Evolutionary conservation across 2,888 invertebrate species (phyloP).

Genomic region (Eurytoma adleriae): DNA sequence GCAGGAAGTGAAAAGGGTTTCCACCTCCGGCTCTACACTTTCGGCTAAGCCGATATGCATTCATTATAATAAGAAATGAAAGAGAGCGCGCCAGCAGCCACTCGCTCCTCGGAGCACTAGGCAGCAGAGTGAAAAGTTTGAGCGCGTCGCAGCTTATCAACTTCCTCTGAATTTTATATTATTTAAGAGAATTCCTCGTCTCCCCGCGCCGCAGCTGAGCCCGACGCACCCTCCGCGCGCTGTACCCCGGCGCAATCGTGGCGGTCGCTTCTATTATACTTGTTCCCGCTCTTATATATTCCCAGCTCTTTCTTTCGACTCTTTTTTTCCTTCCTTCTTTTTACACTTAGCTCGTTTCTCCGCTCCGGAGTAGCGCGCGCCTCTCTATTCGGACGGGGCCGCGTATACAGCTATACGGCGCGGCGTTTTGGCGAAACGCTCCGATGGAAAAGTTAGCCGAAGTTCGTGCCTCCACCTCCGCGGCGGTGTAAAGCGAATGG

Average conservation of each 20-base stretch:
- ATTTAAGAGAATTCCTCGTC: conserved; percentile 70
- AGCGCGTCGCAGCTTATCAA: conserved; percentile 73
- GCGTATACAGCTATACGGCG: background rate
- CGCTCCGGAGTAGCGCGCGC: conserved; percentile 30
- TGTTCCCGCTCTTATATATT: conserved; percentile 13
- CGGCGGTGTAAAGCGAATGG: conserved; percentile 64
- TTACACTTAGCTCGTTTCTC: conserved; percentile 51
- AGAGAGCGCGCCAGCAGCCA: conserved; percentile 57
- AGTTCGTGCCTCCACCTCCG: conserved; percentile 65
- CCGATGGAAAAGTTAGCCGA: conserved; percentile 67
- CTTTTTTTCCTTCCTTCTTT: conserved; percentile 47
- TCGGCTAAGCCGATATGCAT: conserved; percentile 75
- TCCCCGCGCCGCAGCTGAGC: background rate
- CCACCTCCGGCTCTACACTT: conserved; percentile 65
- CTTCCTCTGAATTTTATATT: conserved; percentile 74
- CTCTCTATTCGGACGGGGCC: background rate
- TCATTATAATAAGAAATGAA: conserved; percentile 75
- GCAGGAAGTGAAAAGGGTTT: conserved; percentile 69
- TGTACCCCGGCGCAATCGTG: background rate
- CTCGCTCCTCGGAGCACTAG: background rate
- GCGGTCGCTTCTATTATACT: conserved; percentile 43
- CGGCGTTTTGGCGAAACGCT: conserved; percentile 13
- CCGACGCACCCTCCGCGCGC: conserved; percentile 9
- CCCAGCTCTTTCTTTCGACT: conserved; percentile 19
- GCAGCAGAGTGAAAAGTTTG: conserved; percentile 68